Base-by-base conservation (phyloP, 2,888 invertebrate species). In the Tachystola acroxantha region DNA sequence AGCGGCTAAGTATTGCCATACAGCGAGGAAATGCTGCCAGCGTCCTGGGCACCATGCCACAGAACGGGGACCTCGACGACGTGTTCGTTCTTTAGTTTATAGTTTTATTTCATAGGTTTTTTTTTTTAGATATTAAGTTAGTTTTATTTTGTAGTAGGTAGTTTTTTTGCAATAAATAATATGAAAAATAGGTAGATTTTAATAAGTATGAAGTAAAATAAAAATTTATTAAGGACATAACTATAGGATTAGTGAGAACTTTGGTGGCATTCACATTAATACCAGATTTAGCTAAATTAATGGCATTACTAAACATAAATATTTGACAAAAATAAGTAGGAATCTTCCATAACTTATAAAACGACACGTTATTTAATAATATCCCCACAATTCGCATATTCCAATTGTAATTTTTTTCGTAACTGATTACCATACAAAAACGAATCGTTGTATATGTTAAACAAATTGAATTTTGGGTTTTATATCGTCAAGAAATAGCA, bases 401-500 rank as follows among this genome's bases (percentile, higher is more conserved):
- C 19, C 12, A 39, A 36, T 32, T 12, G 13, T 22, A 11, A 9
- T 16, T 37, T 38, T 34, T 28, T 37, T 22, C 16, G 16, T 6
- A 24, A 25, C 24, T 26, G 27, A 3, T 20, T 11, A 10, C 9
- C 22, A 19, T 14, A 39, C 39, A 39, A 39, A 32, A 16, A 28
- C 32, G 20, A 32, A 22, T 13, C 32, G 20, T 30, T 39, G 11
- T 5, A 31, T 32, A 32, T 35, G 29, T 32, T 13, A 35, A 39
- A 32, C 12, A 32, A 39, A 39, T 39, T 38, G 26, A 34, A 29
- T 27, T 22, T n/a, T 13, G 10, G 9, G 20, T 25, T 25, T 14
- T 14, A 10, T 19, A 34, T 27, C 42, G 35, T 42, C 43, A 47
- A 41, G 42, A 55, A 55, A 49, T 41, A 43, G 43, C 35, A 37